These are phyloP conservation scores for Miltochrista miniata DNA, from an alignment of 2,888 invertebrate genomes.

Conservation along the genomic window DNA sequence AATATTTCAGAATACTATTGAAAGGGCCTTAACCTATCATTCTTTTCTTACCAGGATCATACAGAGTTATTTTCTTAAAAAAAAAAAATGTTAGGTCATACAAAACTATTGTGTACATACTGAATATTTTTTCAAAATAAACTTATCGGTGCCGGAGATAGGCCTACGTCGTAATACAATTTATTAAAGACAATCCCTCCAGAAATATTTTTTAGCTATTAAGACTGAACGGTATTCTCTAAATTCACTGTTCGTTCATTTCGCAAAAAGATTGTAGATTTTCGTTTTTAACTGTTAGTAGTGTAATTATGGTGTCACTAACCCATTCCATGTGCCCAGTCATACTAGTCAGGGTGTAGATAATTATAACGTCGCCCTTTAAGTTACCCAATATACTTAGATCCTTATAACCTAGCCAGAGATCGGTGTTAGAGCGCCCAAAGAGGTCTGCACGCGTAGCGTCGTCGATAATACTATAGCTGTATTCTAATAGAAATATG, in stretches of 20 bases:
- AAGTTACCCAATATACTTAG: constrained; percentile 43
- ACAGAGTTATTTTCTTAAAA: constrained; percentile 60
- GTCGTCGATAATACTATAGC: constrained; percentile 47
- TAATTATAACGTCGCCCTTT: constrained; percentile 53
- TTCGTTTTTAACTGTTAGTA: constrained; percentile 47
- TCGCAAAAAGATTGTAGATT: constrained; percentile 35
- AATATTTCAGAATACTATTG: constrained; percentile 19
- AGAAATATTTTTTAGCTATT: constrained; percentile 73
- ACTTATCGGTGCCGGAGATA: constrained; percentile 58
- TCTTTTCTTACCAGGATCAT: constrained; percentile 30
- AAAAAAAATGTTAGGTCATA: constrained; percentile 50
- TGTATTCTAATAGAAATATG: constrained; percentile 51
- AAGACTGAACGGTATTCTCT: constrained; percentile 76
- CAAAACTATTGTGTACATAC: constrained; percentile 55
- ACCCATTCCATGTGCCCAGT: constrained; percentile 76
- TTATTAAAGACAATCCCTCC: constrained; percentile 76
- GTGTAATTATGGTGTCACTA: constrained; percentile 55
- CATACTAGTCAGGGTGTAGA: constrained; percentile 76
- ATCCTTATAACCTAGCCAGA: constrained; percentile 25
- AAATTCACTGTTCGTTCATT: constrained; percentile 50
- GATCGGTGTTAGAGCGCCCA: constrained; percentile 39
- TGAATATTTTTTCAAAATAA: constrained; percentile 68
- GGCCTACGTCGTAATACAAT: constrained; percentile 63
- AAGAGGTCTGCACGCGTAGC: constrained; percentile 30
- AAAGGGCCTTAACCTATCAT: constrained; percentile 16